Conservation (phyloP, 2,113 vertebrate species). For the Toxotes jaculatrix region DNA sequence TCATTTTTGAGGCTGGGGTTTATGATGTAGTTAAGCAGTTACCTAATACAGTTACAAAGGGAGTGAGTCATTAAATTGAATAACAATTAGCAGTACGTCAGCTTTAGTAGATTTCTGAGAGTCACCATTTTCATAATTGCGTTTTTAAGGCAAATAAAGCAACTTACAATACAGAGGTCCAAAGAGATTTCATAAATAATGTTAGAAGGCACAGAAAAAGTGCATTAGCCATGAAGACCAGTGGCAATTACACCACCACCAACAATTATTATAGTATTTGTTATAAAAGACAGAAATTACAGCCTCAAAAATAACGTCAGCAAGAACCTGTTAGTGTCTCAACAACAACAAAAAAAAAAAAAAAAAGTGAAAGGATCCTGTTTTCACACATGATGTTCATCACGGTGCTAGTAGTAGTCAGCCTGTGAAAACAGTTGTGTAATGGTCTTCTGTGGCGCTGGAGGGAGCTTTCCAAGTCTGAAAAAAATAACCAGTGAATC, state of each 20-base stretch:
- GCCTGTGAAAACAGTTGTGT: not conserved
- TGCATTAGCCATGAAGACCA: constrained; percentile 14
- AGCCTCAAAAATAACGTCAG: not conserved
- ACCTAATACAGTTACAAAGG: constrained; percentile 8
- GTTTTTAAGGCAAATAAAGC: constrained; percentile 19
- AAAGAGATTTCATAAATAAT: constrained; percentile 23
- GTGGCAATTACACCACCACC: not conserved
- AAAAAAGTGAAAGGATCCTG: not conserved
- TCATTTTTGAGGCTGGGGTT: not conserved
- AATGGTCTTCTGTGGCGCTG: not conserved
- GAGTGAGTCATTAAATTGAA: constrained; percentile 47
- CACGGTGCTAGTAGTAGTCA: not conserved
- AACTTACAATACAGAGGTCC: not conserved
- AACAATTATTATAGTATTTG: not conserved
- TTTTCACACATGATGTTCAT: not conserved
- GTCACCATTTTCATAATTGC: constrained; percentile 15
- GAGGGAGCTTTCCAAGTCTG: not conserved
- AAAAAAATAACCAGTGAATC: not conserved
- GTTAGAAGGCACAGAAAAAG: not conserved
- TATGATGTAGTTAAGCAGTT: constrained; percentile 31
- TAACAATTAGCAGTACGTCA: constrained; percentile 37
- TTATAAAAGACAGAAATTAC: constrained; percentile 7
- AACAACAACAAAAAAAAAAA: not conserved
- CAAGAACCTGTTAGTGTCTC: constrained; percentile 9
- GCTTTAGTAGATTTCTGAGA: constrained; percentile 28